Evolutionary conservation across 1,140 invertebrate species (phyloP), one percentile per base, ranked within the genome.

Genomic region (Leptopilina boulardi): DNA sequence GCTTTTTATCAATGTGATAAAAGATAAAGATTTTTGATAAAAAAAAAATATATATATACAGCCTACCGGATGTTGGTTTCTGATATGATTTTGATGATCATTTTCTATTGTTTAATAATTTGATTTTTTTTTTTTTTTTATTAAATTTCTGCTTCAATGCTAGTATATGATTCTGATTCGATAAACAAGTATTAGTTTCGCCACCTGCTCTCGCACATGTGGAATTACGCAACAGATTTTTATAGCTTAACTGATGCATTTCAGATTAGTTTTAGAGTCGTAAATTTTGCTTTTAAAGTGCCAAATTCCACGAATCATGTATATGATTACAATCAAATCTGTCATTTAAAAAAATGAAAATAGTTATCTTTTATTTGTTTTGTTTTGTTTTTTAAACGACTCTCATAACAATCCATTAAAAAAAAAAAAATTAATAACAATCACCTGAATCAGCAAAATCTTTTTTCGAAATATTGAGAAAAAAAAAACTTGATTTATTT

Each of bases 121-220:
- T 51, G n/a, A 6, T 3, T 3, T 51, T n/a, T 51, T 4, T 51
- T 51, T 51, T 51, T 59, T 8, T 4, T 6, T 59, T 59, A 21
- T 59, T 23, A 23, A 21, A 15, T 30, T 66, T 30, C 59, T 23
- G 13, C 59, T 30, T 66, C 13, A 66, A 4, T 30, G 26, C 23
- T 66, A 66, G 26, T 66, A 23, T 26, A 30, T 3, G 6, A 23
- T 8, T 59, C 10, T 66, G 21, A 30, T 66, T 66, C 23, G 59
- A 66, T 66, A 66, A 66, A 66, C 59, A 30, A 66, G 26, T 66
- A 66, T 66, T 66, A 66, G 13, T 66, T 66, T 66, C 26, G 21
- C 59, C 59, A 66, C 59, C 59, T 66, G 59, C 21, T 34, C 59
- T 34, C 59, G 21, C 59, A 66, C 59, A 66, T 66, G 59, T 66